Evolutionary conservation across 2,888 invertebrate species (phyloP).

Genomic region (Conops quadrifasciatus): DNA sequence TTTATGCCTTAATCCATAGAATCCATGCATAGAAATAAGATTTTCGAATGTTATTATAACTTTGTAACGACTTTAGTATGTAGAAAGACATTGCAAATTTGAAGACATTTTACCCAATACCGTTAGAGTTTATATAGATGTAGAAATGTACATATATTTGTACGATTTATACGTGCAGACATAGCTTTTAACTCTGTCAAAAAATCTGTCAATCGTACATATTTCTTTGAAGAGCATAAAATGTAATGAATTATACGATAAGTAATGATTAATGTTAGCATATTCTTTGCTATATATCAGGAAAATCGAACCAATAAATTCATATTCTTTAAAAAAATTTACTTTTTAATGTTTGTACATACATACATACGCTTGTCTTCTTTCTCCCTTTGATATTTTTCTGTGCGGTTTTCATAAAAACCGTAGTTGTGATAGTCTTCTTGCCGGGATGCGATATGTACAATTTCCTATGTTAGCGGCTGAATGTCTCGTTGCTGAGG

Average conservation of each 20-base stretch:
- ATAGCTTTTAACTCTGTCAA: background rate
- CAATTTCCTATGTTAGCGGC: too few relatives aligned
- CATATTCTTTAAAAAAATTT: conserved; percentile 20
- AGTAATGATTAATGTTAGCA: conserved; percentile 24
- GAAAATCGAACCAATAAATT: conserved; percentile 45
- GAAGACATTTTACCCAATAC: background rate
- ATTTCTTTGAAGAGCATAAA: conserved; percentile 9
- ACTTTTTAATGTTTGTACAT: too few relatives aligned
- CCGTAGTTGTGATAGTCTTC: too few relatives aligned
- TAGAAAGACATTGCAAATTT: too few relatives aligned
- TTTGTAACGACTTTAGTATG: background rate
- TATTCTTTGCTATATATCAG: conserved; percentile 43
- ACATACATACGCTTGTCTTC: too few relatives aligned
- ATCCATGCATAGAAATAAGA: too few relatives aligned
- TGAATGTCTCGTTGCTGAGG: too few relatives aligned
- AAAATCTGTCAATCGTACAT: background rate
- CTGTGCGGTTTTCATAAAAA: too few relatives aligned
- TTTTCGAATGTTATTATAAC: too few relatives aligned
- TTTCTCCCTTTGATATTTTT: too few relatives aligned
- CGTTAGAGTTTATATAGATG: background rate
- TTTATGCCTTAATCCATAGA: too few relatives aligned
- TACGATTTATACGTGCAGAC: background rate
- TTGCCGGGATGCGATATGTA: too few relatives aligned
- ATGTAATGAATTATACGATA: conserved; percentile 9
- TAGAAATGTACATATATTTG: conserved; percentile 15